Base-by-base conservation (phyloP, 2,888 invertebrate genomes). In the Nemurella pictetii region DNA sequence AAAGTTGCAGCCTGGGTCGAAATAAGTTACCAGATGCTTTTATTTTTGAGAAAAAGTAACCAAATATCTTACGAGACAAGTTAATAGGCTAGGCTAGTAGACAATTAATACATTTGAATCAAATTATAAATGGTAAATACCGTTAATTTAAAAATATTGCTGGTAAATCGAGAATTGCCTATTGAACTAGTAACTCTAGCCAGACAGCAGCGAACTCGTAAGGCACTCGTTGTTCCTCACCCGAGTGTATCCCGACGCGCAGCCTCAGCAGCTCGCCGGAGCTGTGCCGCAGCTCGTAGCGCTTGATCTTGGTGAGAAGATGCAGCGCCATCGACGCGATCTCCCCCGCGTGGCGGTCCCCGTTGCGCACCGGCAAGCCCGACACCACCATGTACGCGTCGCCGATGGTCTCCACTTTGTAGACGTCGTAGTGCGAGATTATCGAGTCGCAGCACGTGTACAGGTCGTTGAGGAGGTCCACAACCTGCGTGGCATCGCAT, bases 371-470 rank as follows among this genome's bases (percentile, higher is more conserved):
- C 0, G 96, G 96, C 0, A 96, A 90, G 0, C 96, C 96, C 15
- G 95, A 95, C 0, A 95, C 95, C 32, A 96, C 96, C 96, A 91
- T 91, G 89, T 96, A 96, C 0, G 96, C 96, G 88, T 96, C 96
- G 0, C 96, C 96, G 88, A 96, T 95, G 0, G 96, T 96, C 89
- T 96, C 96, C 86, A 97, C 95, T 92, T 98, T 98, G 90, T 96
- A 96, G 4, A 96, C 96, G 88, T 96, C 96, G 90, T 96, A 97
- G 89, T 94, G 94, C 0, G 96, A 96, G 88, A 97, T 96, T 86
- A 97, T 96, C 0, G 95, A 95, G 89, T 97, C 97, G 89, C 96
- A 97, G 88, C 95, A 94, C 0, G 97, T 97, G 90, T 97, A 97
- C 83, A 97, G 91, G 89, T 97, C 96, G 89, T 97, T 97, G 78